Evolutionary conservation across 2,888 invertebrate species (phyloP).

Genomic region (Mactromeris polynyma): DNA sequence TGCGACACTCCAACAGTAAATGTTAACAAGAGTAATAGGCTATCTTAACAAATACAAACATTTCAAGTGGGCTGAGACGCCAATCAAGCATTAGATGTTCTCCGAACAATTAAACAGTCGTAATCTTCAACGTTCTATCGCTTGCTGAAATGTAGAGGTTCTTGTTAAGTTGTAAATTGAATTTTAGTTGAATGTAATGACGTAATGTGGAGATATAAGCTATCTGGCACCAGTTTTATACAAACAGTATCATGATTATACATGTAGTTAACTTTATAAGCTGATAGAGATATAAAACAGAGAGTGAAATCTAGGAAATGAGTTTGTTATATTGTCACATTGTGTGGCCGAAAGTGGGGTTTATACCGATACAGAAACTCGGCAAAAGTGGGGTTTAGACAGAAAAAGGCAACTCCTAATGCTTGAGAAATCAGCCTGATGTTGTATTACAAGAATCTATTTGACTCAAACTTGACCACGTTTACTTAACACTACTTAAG

Average conservation of each 20-base stretch:
- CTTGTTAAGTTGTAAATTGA: slow-evolving; percentile 27
- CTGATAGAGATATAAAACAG: neutral
- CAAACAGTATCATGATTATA: neutral
- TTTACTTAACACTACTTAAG: too few relatives aligned
- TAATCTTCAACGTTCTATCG: neutral
- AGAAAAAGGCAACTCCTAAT: too few relatives aligned
- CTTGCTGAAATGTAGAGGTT: neutral
- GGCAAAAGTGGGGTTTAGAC: too few relatives aligned
- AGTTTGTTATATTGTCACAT: neutral
- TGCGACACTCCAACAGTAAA: slow-evolving; percentile 32
- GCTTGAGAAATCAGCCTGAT: too few relatives aligned
- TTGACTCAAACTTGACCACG: too few relatives aligned
- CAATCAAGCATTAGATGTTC: slow-evolving; percentile 52
- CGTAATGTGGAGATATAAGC: slow-evolving; percentile 3
- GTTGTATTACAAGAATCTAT: too few relatives aligned
- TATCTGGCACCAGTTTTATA: slow-evolving; percentile 14
- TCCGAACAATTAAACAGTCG: slow-evolving; percentile 54
- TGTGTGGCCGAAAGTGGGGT: neutral
- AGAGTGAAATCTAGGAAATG: neutral
- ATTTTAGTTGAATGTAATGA: slow-evolving; percentile 20
- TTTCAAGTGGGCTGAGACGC: slow-evolving; percentile 52
- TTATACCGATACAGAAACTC: too few relatives aligned
- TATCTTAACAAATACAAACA: slow-evolving; percentile 50
- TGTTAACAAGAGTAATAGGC: slow-evolving; percentile 45
- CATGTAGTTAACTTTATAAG: neutral